Conservation (phyloP, 2,797 vertebrate genomes). For the Syndactyla subalaris region DNA sequence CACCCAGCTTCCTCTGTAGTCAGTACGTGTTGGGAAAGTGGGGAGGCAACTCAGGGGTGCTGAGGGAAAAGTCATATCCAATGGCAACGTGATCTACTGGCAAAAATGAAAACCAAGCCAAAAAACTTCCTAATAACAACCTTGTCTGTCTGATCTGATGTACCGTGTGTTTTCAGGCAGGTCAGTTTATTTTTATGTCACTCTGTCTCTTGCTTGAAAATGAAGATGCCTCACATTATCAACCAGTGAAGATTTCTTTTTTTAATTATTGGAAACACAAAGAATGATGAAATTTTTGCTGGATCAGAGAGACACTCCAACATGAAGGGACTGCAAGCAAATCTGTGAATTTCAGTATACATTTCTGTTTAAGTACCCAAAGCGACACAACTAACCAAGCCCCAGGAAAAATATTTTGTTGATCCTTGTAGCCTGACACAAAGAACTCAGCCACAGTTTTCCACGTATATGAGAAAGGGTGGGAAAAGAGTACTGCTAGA, state of each 20-base stretch:
- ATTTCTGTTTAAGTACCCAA: background rate
- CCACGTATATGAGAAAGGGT: fast-evolving
- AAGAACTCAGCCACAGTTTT: background rate
- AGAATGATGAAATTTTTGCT: background rate
- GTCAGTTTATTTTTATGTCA: background rate
- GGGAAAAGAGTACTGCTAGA: background rate
- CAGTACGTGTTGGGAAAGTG: background rate
- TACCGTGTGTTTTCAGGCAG: background rate
- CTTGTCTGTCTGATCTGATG: background rate
- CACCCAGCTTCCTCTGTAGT: background rate
- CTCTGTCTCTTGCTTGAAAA: background rate
- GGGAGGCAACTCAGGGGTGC: background rate
- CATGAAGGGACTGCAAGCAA: fast-evolving
- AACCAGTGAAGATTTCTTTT: background rate
- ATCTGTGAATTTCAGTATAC: background rate
- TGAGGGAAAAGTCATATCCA: background rate
- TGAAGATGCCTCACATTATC: background rate
- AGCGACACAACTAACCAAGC: background rate
- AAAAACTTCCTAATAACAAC: background rate
- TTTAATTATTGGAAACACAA: background rate
- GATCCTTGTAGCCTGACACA: background rate
- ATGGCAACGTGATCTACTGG: background rate
- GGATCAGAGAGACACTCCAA: background rate
- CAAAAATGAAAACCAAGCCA: background rate
- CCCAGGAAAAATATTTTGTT: background rate